Base-by-base conservation (phyloP, 1,140 invertebrate genomes). In the Habropoda laboriosa region DNA sequence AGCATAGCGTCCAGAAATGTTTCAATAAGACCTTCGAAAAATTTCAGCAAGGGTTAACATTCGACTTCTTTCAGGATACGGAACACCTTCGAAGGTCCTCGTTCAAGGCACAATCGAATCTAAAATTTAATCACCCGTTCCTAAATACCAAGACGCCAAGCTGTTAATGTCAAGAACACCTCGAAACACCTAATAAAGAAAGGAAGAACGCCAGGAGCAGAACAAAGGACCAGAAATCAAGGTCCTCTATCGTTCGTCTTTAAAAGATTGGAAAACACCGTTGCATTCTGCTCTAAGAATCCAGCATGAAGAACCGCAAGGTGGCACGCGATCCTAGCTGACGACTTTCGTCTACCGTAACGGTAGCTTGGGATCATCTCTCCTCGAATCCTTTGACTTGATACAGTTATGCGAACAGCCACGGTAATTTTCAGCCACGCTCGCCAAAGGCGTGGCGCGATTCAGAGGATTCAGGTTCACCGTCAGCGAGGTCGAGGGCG, bases 261-360 rank as follows among this genome's bases (percentile, higher is more conserved):
- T n/a, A n/a, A n/a, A n/a, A n/a, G n/a, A n/a, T n/a, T n/a, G n/a
- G 21, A 40, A 38, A 32, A 53, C 40, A 58, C 42, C 42, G 53
- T 70, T 68, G 64, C 21, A 18, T 70, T 53, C 21, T 45, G 7
- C 30, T 55, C 60, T 51, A 40, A 5, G 32, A 55, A 55, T 75
- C 74, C 73, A 79, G 71, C 68, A 30, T 49, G 73, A 71, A 78
- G 82, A 86, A 82, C 82, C 83, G 82, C 84, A 81, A 84, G 68
- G 53, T 49, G 71, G 45, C 45, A 81, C 57, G 49, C 68, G 61
- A 49, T 16, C 40, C 16, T 24, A 57, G 67, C 27, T 13, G 24
- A 27, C n/a, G 21, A 79, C 60, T 32, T 63, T 63, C 61, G 24
- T 42, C 12, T 27, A 42, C 53, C 27, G 30, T 85, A 85, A 85